Percentiles rank a stretch among this genome's conserved stretches.
These are phyloP conservation scores for Margaritifera margaritifera DNA, from an alignment of 2,888 invertebrate genomes.

Conservation along the genomic window DNA sequence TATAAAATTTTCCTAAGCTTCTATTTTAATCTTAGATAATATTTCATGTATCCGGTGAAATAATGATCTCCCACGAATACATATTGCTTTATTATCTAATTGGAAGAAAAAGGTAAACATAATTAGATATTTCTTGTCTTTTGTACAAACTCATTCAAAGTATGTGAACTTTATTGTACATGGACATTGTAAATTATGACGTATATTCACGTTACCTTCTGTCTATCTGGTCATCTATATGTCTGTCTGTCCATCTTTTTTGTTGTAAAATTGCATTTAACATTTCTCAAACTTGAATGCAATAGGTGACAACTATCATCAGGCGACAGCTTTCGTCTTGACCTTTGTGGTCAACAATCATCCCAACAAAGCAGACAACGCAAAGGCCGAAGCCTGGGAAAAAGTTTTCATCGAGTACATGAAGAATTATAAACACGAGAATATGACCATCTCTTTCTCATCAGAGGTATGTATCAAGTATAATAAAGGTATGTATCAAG, in stretches of 20 bases:
- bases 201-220: no score
- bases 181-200: no score
- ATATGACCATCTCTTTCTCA: conserved; percentile 73
- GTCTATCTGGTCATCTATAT: not conserved
- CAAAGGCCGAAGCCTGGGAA: conserved; percentile 75
- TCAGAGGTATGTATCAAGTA: conserved; percentile 70
- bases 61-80: no score
- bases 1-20: no score
- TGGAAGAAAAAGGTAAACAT: no score
- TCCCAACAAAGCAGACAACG: conserved; percentile 75
- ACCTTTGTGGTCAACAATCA: conserved; percentile 91
- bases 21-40: no score
- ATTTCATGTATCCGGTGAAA: no score
- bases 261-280: not conserved
- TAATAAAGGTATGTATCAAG: no score
- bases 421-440: conserved; percentile 64
- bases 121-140: no score
- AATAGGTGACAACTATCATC: conserved; percentile 77
- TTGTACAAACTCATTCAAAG: no score
- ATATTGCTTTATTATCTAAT: no score
- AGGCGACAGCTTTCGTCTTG: conserved; percentile 89
- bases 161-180: no score
- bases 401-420: conserved; percentile 71
- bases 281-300: not conserved
- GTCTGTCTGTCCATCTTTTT: not conserved